A percentile compares a stretch with the other conserved stretches of the same genome.
Conservation (phyloP, 1,140 invertebrate genomes). For the Cyphomyrmex costatus region DNA sequence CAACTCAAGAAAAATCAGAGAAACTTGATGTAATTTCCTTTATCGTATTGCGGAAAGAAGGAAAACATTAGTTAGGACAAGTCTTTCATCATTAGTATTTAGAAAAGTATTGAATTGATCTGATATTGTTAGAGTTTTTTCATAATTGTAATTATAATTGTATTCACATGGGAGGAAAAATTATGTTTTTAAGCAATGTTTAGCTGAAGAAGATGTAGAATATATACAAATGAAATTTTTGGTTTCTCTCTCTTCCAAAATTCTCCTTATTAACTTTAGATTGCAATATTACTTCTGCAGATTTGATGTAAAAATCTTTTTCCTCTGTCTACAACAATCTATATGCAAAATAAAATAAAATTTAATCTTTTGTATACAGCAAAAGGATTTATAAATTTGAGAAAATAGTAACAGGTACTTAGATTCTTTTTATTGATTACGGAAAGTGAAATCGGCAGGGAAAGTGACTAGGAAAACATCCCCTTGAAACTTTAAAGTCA, state of each 20-base stretch:
- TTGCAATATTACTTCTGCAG: background rate
- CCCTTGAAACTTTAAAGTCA: constrained; percentile 84
- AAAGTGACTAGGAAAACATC: constrained; percentile 68
- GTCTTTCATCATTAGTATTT: background rate
- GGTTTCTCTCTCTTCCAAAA: background rate
- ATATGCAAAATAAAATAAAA: background rate
- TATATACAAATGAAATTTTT: background rate
- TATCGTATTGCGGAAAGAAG: background rate
- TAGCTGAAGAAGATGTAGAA: background rate
- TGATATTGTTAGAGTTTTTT: background rate
- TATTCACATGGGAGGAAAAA: background rate
- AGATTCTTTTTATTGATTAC: background rate
- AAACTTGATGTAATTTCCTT: constrained; percentile 51
- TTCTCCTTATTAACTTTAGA: background rate
- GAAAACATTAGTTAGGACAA: background rate
- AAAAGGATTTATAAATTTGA: background rate
- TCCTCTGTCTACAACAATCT: background rate
- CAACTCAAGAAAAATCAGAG: constrained; percentile 35
- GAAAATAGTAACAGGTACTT: background rate
- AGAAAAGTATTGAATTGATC: constrained; percentile 15
- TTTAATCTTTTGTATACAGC: background rate
- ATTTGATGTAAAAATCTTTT: background rate
- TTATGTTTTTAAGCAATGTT: background rate
- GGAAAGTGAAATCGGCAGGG: constrained; percentile 16
- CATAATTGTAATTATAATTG: background rate